Percentiles rank a stretch among this genome's conserved stretches.
These are phyloP conservation scores for Pachycephus smyrnensis DNA, from an alignment of 2,888 invertebrate species.

Conservation along the genomic window DNA sequence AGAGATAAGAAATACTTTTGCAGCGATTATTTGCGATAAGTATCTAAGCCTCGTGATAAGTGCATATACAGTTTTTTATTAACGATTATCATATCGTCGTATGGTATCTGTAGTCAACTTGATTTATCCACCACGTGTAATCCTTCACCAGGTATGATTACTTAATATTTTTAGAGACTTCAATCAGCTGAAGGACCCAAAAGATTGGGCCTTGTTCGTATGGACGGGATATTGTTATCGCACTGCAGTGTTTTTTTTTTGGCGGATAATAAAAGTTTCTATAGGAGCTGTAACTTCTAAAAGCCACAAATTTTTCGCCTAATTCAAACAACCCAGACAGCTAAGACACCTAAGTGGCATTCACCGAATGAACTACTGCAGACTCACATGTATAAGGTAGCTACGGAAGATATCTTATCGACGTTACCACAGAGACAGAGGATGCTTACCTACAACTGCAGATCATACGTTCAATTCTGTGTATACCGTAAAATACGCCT, in stretches of 20 bases:
- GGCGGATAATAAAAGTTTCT: not conserved
- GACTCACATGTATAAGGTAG: constrained; percentile 55
- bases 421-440: constrained; percentile 52
- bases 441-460: constrained; percentile 59
- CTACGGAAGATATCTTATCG: constrained; percentile 50
- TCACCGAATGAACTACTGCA: constrained; percentile 34
- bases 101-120: not conserved
- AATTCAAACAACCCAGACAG: not conserved
- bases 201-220: no score
- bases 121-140: not conserved
- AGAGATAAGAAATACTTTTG: not conserved
- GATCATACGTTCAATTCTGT: constrained; percentile 49
- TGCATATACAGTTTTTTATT: no score
- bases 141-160: no score
- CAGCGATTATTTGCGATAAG: not conserved
- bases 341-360: constrained; percentile 23
- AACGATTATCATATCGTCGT: not conserved
- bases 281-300: not conserved
- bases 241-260: not conserved
- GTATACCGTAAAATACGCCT: constrained; percentile 34
- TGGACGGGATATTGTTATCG: not conserved
- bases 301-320: not conserved
- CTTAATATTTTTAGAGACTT: no score
- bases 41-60: not conserved
- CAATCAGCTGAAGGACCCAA: not conserved